Evolutionary conservation across 1,140 invertebrate genomes (phyloP).

Genomic region (Zaprionus inermis): DNA sequence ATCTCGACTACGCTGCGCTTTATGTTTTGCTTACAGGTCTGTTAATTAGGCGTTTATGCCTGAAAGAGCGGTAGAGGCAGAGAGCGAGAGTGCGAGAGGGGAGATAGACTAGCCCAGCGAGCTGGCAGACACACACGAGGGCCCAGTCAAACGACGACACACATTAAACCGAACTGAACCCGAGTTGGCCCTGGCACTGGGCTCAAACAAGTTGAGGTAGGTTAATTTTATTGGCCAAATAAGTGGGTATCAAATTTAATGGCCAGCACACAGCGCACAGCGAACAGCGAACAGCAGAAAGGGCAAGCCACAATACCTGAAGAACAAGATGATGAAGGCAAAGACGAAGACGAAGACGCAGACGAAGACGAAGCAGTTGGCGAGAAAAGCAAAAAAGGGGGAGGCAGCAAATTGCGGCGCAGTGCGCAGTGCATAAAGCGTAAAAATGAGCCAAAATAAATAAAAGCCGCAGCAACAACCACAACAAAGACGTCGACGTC

Average conservation of each 20-base stretch:
- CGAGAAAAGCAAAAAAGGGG: constrained; percentile 18
- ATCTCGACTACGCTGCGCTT: neutral
- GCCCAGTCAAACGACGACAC: constrained; percentile 38
- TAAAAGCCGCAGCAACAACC: constrained; percentile 58
- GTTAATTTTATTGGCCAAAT: constrained; percentile 83
- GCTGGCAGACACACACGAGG: constrained; percentile 29
- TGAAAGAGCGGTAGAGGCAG: neutral
- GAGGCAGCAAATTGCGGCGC: constrained; percentile 41
- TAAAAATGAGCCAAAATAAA: constrained; percentile 78
- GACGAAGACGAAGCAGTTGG: neutral
- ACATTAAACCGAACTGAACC: constrained; percentile 52
- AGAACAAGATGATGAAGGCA: constrained; percentile 18
- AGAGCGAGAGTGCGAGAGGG: neutral
- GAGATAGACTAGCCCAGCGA: constrained; percentile 21
- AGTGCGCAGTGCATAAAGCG: constrained; percentile 70
- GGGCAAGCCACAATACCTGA: constrained; percentile 25
- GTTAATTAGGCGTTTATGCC: constrained; percentile 8
- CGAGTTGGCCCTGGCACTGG: constrained; percentile 35
- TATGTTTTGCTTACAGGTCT: neutral
- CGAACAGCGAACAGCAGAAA: no score
- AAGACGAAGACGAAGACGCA: neutral
- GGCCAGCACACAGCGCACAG: constrained; percentile 60
- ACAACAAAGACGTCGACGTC: constrained; percentile 3
- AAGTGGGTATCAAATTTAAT: constrained; percentile 82
- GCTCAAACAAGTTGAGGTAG: constrained; percentile 74